phyloP scores from a whole-genome alignment of 2,888 invertebrate species.

The Rhodophaea formosa region DNA sequence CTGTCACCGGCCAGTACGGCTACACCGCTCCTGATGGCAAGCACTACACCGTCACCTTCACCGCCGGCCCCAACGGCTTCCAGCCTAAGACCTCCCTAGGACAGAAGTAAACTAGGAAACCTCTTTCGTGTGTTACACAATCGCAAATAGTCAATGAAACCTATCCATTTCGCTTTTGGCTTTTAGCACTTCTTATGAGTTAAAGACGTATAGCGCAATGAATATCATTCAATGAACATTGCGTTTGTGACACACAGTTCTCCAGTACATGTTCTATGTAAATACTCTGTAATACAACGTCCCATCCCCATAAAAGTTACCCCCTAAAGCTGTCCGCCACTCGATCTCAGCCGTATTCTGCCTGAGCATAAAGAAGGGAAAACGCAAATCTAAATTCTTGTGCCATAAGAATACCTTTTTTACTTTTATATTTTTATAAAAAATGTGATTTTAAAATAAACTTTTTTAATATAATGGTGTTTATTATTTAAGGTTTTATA shows the following conservation, averaged over 20 bases:
- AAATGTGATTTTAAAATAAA: conserved; percentile 24
- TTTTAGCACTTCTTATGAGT: not conserved
- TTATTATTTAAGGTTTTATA: not conserved
- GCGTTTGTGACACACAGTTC: not conserved
- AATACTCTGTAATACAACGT: conserved; percentile 33
- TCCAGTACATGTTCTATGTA: conserved; percentile 31
- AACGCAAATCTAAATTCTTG: conserved; percentile 55
- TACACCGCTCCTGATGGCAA: conserved; percentile 85
- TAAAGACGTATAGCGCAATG: not conserved
- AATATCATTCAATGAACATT: not conserved
- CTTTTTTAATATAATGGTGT: not conserved
- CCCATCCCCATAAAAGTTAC: conserved; percentile 13
- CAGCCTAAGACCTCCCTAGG: conserved; percentile 78
- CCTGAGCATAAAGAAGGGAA: conserved; percentile 37
- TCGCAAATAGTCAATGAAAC: not conserved
- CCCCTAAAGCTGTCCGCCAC: conserved; percentile 28
- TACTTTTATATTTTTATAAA: conserved; percentile 57
- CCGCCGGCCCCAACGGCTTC: conserved; percentile 84
- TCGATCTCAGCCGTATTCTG: conserved; percentile 49
- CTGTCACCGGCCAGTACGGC: conserved; percentile 82
- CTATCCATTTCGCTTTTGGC: not conserved
- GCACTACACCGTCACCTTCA: conserved; percentile 83
- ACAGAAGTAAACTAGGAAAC: conserved; percentile 44
- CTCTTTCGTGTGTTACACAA: not conserved
- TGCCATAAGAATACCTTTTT: conserved; percentile 66